A percentile compares a stretch with the other conserved stretches of the same genome.
Conservation (phyloP, 2,113 vertebrate genomes). For the Prinia subflava region DNA sequence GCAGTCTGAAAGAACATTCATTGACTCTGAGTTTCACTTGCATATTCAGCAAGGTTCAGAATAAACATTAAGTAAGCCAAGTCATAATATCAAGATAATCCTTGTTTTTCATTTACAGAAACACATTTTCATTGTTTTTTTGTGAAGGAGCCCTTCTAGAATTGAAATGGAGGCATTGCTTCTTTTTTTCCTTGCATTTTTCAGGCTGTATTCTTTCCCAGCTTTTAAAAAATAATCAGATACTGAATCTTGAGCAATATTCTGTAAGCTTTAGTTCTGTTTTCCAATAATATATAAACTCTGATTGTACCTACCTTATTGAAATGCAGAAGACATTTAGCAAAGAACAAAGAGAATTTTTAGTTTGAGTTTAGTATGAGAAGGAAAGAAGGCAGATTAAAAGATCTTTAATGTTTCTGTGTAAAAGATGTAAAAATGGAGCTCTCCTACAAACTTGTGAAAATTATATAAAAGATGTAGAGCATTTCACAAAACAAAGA, state of each 20-base stretch:
- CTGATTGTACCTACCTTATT: neutral
- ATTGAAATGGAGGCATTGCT: neutral
- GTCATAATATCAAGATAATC: neutral
- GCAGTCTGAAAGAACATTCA: neutral
- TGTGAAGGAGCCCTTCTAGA: neutral
- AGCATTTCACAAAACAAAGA: neutral
- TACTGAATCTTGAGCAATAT: neutral
- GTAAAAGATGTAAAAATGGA: neutral
- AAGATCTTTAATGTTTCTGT: neutral
- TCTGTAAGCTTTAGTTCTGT: neutral
- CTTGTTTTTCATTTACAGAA: neutral
- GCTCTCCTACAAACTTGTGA: neutral
- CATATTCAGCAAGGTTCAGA: neutral
- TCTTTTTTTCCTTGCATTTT: neutral
- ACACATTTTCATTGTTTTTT: neutral
- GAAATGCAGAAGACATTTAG: neutral
- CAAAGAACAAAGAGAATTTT: conserved; percentile 9
- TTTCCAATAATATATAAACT: neutral
- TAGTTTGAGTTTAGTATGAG: neutral
- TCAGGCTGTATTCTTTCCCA: neutral
- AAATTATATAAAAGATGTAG: neutral
- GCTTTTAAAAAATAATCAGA: neutral
- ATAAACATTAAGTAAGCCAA: neutral
- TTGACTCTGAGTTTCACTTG: neutral
- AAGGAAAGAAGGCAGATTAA: neutral